Evolutionary conservation across 1,140 invertebrate species (phyloP).

Genomic region (Trachymyrmex cornetzi): DNA sequence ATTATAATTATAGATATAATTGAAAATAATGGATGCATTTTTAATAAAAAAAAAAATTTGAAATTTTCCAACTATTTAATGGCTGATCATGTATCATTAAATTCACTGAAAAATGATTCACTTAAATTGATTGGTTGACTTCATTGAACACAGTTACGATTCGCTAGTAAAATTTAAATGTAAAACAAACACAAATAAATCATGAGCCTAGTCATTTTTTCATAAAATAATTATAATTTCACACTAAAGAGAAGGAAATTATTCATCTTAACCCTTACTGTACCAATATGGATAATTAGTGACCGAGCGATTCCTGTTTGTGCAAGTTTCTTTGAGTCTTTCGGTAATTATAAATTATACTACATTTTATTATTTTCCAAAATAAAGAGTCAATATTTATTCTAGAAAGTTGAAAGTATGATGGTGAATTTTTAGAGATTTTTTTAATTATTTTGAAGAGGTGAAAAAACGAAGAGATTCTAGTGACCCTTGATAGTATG

Average conservation of each 20-base stretch:
- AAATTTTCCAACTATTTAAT: neutral
- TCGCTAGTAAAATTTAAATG: neutral
- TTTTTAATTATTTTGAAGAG: too few species aligned
- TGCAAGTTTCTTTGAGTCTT: too few species aligned
- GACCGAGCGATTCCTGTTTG: too few species aligned
- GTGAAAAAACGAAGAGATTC: too few species aligned
- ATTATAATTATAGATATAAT: neutral
- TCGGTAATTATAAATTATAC: too few species aligned
- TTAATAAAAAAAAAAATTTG: neutral
- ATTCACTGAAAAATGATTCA: neutral
- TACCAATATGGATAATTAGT: too few species aligned
- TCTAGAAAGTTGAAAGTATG: too few species aligned
- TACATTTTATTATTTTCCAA: too few species aligned
- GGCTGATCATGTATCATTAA: neutral
- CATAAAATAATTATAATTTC: neutral
- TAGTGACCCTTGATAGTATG: too few species aligned
- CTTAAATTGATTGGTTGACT: neutral
- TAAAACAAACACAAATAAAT: neutral
- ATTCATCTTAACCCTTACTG: neutral
- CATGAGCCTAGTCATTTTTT: neutral
- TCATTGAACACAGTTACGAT: constrained; percentile 5
- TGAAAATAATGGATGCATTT: neutral
- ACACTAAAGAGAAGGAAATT: neutral
- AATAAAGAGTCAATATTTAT: too few species aligned
- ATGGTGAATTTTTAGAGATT: too few species aligned